Evolutionary conservation across 1,140 invertebrate species (phyloP).

Genomic region (Pseudomyrmex concolor): DNA sequence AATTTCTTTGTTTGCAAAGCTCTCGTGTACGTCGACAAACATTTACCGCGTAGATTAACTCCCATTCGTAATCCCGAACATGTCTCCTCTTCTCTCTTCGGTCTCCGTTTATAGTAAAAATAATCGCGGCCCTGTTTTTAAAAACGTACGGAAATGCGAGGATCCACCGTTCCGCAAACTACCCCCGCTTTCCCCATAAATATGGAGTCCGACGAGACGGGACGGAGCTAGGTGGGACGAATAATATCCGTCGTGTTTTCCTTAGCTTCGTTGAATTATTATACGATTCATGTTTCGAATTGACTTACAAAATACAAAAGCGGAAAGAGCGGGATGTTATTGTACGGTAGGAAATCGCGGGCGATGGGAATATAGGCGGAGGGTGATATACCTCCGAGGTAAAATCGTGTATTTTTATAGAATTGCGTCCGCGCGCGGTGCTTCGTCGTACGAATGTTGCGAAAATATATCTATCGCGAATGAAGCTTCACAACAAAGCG

Average conservation of each 20-base stretch:
- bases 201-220: conserved; percentile 78
- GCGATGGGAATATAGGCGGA: conserved; percentile 34
- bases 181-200: conserved; percentile 73
- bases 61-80: not conserved
- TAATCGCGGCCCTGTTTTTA: conserved; percentile 46
- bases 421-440: conserved; percentile 61
- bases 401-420: conserved; percentile 81
- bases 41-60: not conserved
- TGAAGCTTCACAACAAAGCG: conserved; percentile 47
- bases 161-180: conserved; percentile 60
- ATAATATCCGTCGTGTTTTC: conserved; percentile 84
- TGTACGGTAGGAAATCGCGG: conserved; percentile 79
- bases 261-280: conserved; percentile 84
- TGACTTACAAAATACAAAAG: conserved; percentile 86
- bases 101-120: conserved; percentile 41
- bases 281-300: conserved; percentile 86
- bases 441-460: conserved; percentile 62
- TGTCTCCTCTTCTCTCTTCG: conserved; percentile 1
- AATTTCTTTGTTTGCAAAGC: not conserved
- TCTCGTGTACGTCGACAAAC: not conserved
- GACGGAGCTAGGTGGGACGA: conserved; percentile 76
- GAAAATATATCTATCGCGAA: conserved; percentile 46
- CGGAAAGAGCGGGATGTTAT: conserved; percentile 84
- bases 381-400: conserved; percentile 78
- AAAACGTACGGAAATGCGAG: conserved; percentile 47